Percentiles rank a stretch among this genome's conserved stretches.
phyloP scores from a whole-genome alignment of 35 echinoderm and acorn worm species.

The Lytechinus pictus region DNA sequence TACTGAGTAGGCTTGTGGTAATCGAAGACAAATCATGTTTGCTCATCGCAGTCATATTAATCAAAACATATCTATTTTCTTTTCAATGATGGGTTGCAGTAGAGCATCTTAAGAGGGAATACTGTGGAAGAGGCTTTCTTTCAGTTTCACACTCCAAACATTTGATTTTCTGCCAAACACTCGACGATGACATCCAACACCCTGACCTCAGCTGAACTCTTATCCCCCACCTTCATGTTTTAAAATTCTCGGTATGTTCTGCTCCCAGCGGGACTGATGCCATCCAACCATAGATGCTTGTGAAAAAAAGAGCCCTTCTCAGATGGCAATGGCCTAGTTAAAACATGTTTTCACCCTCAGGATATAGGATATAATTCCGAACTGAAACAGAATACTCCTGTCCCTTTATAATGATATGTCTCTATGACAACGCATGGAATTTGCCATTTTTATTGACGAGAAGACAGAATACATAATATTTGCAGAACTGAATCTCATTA shows the following conservation, averaged over 20 bases:
- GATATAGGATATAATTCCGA: neutral
- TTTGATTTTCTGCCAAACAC: neutral
- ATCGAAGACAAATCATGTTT: slow-evolving; percentile 7
- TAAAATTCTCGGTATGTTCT: neutral
- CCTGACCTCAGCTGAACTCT: neutral
- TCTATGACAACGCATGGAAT: neutral
- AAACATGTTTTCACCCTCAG: neutral
- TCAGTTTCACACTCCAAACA: neutral
- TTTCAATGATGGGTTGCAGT: too few relatives aligned
- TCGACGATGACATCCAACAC: neutral
- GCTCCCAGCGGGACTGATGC: neutral
- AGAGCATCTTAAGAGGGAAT: neutral
- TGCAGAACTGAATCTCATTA: too few relatives aligned
- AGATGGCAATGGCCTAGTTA: neutral
- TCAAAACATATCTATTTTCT: neutral
- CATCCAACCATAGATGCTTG: neutral
- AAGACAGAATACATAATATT: too few relatives aligned
- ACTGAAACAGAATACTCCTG: neutral
- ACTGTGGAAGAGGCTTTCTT: neutral
- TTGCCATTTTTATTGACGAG: neutral
- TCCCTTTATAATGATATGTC: neutral
- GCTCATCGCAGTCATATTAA: neutral
- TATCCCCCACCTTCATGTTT: neutral
- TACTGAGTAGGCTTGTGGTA: neutral
- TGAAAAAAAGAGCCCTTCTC: neutral